phyloP scores from a whole-genome alignment of 2,113 vertebrate species.

The Brevimyrus niger region DNA sequence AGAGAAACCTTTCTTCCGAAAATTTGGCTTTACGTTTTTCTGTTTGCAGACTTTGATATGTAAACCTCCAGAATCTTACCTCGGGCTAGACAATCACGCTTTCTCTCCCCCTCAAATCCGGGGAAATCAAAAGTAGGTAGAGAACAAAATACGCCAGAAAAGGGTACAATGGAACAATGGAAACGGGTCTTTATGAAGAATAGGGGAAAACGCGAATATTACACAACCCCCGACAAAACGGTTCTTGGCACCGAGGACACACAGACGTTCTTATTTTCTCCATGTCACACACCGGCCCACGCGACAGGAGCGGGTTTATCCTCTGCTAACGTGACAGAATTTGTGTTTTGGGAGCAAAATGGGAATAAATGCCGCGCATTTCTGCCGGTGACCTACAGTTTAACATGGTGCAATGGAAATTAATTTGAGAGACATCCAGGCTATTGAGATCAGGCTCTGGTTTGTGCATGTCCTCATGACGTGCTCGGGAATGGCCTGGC shows the following conservation, averaged over 20 bases:
- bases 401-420: conserved; percentile 30
- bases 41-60: conserved; percentile 44
- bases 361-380: conserved; percentile 22
- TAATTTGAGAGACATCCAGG: conserved; percentile 30
- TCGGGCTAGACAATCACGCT: conserved; percentile 42
- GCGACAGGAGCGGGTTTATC: neutral
- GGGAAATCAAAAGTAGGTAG: conserved; percentile 39
- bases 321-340: neutral
- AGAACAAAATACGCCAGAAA: conserved; percentile 26
- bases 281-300: neutral
- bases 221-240: conserved; percentile 5
- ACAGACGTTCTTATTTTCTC: conserved; percentile 15
- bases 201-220: conserved; percentile 27
- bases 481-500: conserved; percentile 34
- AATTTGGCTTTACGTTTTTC: conserved; percentile 23
- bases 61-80: conserved; percentile 47
- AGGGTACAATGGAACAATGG: conserved; percentile 16
- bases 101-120: conserved; percentile 31
- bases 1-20: conserved; percentile 35
- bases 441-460: conserved; percentile 30
- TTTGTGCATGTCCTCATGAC: conserved; percentile 27
- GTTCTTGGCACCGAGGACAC: neutral
- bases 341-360: conserved; percentile 11
- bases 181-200: conserved; percentile 28
- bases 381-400: conserved; percentile 30